Evolutionary conservation across 1,140 invertebrate genomes (phyloP).

Genomic region (Cyphomyrmex costatus): DNA sequence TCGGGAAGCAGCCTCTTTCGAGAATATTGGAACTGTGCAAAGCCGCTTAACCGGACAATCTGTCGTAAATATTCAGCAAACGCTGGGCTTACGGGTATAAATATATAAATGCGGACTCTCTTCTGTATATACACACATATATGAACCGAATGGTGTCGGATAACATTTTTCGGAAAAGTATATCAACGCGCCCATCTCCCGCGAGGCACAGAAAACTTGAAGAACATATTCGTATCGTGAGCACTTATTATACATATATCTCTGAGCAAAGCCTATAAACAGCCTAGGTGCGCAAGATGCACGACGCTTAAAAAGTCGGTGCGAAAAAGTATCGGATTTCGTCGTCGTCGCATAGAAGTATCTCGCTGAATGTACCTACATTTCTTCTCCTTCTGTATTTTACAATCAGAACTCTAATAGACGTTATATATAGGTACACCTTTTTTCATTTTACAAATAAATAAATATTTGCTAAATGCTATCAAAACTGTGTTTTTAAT

Average conservation of each 20-base stretch:
- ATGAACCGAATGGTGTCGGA: constrained; percentile 14
- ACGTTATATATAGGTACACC: too few species aligned
- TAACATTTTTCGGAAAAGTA: constrained; percentile 49
- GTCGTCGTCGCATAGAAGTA: neutral
- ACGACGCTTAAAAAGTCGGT: constrained; percentile 11
- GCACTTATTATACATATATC: constrained; percentile 5
- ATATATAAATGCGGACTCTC: constrained; percentile 49
- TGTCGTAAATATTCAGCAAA: constrained; percentile 66
- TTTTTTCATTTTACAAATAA: too few species aligned
- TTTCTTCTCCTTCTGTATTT: neutral
- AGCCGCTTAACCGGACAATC: constrained; percentile 67
- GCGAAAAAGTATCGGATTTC: neutral
- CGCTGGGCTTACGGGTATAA: constrained; percentile 56
- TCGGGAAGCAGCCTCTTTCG: constrained; percentile 37
- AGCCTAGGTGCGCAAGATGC: neutral
- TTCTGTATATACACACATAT: neutral
- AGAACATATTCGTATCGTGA: constrained; percentile 47
- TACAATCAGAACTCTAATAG: too few species aligned
- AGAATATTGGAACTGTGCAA: constrained; percentile 61
- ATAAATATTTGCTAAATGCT: too few species aligned
- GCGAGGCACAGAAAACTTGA: constrained; percentile 16
- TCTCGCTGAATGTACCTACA: neutral
- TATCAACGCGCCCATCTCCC: constrained; percentile 25
- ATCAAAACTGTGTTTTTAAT: too few species aligned
- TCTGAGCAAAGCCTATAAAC: constrained; percentile 47